These are phyloP conservation scores for Pterostichus madidus DNA, from an alignment of 2,888 invertebrate species.

Conservation along the genomic window DNA sequence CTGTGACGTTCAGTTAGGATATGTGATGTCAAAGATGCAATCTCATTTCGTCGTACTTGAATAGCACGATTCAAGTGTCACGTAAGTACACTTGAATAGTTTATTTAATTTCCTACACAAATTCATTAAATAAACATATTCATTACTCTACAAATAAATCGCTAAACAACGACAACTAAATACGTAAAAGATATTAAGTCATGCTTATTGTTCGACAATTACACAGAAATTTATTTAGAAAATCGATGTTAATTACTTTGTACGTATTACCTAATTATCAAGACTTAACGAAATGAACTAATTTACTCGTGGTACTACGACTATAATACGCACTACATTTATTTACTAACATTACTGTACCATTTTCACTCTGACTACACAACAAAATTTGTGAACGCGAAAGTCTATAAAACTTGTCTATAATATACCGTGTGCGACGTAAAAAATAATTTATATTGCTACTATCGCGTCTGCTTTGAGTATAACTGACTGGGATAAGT, in stretches of 20 bases:
- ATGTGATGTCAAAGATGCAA: slow-evolving; percentile 49
- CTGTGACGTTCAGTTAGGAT: slow-evolving; percentile 48
- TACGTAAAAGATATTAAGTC: slow-evolving; percentile 22
- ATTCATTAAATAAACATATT: slow-evolving; percentile 10
- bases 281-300: slow-evolving; percentile 54
- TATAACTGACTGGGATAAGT: background rate
- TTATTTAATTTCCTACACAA: slow-evolving; percentile 37
- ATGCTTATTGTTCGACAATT: slow-evolving; percentile 37
- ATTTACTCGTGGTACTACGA: slow-evolving; percentile 43
- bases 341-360: slow-evolving; percentile 44
- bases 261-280: slow-evolving; percentile 50
- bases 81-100: slow-evolving; percentile 42
- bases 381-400: slow-evolving; percentile 33
- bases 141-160: slow-evolving; percentile 41
- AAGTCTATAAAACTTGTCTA: slow-evolving; percentile 17
- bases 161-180: slow-evolving; percentile 48
- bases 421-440: slow-evolving; percentile 16
- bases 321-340: slow-evolving; percentile 38
- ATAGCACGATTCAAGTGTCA: slow-evolving; percentile 36
- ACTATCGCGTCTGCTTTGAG: slow-evolving; percentile 14
- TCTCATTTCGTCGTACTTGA: slow-evolving; percentile 31
- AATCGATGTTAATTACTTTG: slow-evolving; percentile 54
- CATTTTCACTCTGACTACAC: slow-evolving; percentile 37
- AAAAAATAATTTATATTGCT: slow-evolving; percentile 54
- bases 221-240: slow-evolving; percentile 51